Base-by-base conservation (phyloP, 1,140 invertebrate species). In the Armadillidium nasatum region DNA sequence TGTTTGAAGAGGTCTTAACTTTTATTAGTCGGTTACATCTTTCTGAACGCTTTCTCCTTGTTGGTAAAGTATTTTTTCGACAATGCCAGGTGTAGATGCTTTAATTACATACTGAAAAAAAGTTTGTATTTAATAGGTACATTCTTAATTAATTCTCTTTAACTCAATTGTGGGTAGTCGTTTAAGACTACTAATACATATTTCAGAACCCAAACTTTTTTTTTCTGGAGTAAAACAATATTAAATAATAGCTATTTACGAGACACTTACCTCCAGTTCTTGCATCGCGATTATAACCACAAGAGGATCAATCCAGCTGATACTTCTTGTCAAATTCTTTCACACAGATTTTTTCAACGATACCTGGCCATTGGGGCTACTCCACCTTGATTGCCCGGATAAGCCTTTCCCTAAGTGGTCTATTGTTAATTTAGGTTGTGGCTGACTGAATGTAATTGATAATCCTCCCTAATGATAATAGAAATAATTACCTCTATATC, bases 241-340 rank as follows among this genome's bases (percentile, higher is more conserved):
- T 4, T 45, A 75, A n/a, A n/a, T n/a, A 44, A 15, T 7, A 11
- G 71, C 0, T 13, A 21, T 19, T n/a, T 33, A 76, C 72, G 73
- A 72, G n/a, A 77, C 19, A 22, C 84, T 85, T 85, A 91, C 91
- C 88, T 99, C 97, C 97, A 99, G 99, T 88, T n/a, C n/a, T n/a
- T 99, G 99, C 97, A 99, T 99, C 10, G 97, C 97, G 77, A 96
- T 94, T 83, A 98, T 91, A 66, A 96, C 91, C 54, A 96, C 88
- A 0, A 98, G 85, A 0, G 93, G 89, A 84, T 97, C 92, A n/a
- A n/a, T 0, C 94, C 95, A 83, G 89, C 88, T 78, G 89, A 89
- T 0, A 98, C 93, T n/a, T 78, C 74, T 80, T 93, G 89, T 4
- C 94, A 95, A n/a, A n/a, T 21, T 88, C 85, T 75, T 89, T 88